A percentile compares a stretch with the other conserved stretches of the same genome.
These are phyloP conservation scores for Odobenus rosmarus DNA, from an alignment of 2,113 vertebrate species.

Conservation along the genomic window DNA sequence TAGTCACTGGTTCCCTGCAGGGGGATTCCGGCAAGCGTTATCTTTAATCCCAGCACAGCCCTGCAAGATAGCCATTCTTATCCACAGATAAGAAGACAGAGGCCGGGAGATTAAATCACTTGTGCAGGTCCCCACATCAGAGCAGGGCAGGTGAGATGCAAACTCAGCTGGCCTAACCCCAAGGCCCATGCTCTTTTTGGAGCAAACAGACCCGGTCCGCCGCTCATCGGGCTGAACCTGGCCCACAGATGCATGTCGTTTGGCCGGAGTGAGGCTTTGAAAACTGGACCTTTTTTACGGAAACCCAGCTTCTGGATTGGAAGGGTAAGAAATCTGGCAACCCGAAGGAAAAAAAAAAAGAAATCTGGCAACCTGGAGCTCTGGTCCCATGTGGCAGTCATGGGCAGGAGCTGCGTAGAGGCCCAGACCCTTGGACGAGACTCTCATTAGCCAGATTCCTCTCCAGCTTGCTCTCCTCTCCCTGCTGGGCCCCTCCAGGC, in stretches of 20 bases:
- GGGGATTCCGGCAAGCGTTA: neutral
- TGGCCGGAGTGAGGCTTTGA: neutral
- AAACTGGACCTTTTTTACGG: constrained; percentile 2
- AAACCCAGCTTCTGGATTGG: neutral
- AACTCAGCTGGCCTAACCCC: neutral
- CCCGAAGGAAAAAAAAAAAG: neutral
- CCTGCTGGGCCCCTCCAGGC: neutral
- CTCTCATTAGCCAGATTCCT: neutral
- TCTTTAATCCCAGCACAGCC: neutral
- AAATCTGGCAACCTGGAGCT: neutral
- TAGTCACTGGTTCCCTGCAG: neutral
- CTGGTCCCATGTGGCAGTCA: neutral
- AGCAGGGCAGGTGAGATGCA: neutral
- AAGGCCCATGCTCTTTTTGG: neutral
- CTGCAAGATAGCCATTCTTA: neutral
- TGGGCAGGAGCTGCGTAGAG: too few relatives aligned
- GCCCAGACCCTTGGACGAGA: neutral
- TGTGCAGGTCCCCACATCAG: neutral
- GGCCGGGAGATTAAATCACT: neutral
- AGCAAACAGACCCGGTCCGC: neutral
- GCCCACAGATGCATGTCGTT: neutral
- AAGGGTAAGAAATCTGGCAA: neutral
- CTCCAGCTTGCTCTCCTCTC: accelerated
- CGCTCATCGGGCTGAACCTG: neutral
- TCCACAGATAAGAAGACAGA: constrained; percentile 17